Percentiles rank a stretch among this genome's conserved stretches.
Conservation (phyloP, 2,797 vertebrate species). For the Poecilia wingei region DNA sequence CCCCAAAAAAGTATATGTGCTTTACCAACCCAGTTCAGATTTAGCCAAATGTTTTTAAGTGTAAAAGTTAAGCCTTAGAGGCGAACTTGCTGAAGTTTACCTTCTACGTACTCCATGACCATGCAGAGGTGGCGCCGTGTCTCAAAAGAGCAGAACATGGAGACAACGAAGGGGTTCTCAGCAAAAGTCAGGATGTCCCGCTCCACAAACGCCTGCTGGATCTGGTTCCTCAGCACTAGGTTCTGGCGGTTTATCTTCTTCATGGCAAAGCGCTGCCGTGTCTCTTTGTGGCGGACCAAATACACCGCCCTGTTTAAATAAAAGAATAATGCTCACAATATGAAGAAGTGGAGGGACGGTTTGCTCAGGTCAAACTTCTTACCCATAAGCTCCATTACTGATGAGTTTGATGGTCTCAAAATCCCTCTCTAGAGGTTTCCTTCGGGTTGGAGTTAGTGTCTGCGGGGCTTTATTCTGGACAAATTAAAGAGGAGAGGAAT, state of each 20-base stretch:
- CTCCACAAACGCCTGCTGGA: constrained; percentile 98
- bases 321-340: not conserved
- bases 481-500: constrained; percentile 18
- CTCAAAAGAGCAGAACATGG: constrained; percentile 99
- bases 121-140: constrained; percentile 94
- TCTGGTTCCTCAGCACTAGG: constrained; percentile 95
- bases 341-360: not conserved
- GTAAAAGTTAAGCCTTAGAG: not conserved
- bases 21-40: accelerated
- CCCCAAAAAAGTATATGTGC: not conserved
- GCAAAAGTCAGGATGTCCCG: constrained; percentile 97
- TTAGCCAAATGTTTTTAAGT: not conserved
- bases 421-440: constrained; percentile 92
- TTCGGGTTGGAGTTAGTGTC: constrained; percentile 79
- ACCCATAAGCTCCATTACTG: constrained; percentile 98
- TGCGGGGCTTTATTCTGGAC: constrained; percentile 70
- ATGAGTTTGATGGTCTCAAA: constrained; percentile 97
- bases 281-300: constrained; percentile 94
- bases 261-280: constrained; percentile 94
- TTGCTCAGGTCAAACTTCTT: constrained; percentile 53
- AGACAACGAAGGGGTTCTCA: constrained; percentile 97
- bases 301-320: constrained; percentile 87
- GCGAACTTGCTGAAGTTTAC: constrained; percentile 67
- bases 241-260: constrained; percentile 99
- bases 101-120: constrained; percentile 99